Base-by-base conservation (phyloP, 2,113 vertebrate species). In the Prionailurus viverrinus region DNA sequence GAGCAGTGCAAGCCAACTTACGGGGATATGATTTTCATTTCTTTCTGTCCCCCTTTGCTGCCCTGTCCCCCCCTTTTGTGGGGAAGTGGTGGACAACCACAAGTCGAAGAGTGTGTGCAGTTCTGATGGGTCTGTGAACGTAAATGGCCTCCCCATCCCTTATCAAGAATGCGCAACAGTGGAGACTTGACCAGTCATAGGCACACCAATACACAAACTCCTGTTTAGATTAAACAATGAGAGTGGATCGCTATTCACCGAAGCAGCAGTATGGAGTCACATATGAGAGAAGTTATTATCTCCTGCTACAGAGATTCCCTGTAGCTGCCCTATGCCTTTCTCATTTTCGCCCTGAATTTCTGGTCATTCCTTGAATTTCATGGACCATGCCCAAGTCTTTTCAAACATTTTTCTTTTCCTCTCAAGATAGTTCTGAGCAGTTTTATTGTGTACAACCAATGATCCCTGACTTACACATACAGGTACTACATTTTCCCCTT, bases 151-250 rank as follows among this genome's bases (percentile, higher is more conserved):
- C 51, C 36, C 41, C 27, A 25, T 29, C 33, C 36, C 14, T 86
- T 68, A 31, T 58, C 36, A 48, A 23, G 25, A 63, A 15, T 53
- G 25, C 39, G 18, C 25, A 33, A 31, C 45, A 10, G 19, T 16
- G 2, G 12, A 31, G 18, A 1, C 58, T 33, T 15, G 45, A 11
- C 68, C 2, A 1, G 12, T 0, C 13, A 7, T 29, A 41, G 7
- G 18, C 31, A 21, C 29, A 23, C 14, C 11, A 19, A 55, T 11
- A 39, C 33, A 3, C 19, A 4, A 18, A 33, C 41, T 45, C 45
- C 29, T 9, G 1, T 41, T 36, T 45, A 11, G 13, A 74, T 29
- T 36, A 61, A 79, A 69, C 10, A 8, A 33, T 0, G 5, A 25
- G 61, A 19, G 0, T 2, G 23, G 66, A 4, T 48, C 53, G 36